A percentile compares a stretch with the other conserved stretches of the same genome.
These are phyloP conservation scores for Xiphophorus birchmanni DNA, from an alignment of 2,797 vertebrate species.

Conservation along the genomic window DNA sequence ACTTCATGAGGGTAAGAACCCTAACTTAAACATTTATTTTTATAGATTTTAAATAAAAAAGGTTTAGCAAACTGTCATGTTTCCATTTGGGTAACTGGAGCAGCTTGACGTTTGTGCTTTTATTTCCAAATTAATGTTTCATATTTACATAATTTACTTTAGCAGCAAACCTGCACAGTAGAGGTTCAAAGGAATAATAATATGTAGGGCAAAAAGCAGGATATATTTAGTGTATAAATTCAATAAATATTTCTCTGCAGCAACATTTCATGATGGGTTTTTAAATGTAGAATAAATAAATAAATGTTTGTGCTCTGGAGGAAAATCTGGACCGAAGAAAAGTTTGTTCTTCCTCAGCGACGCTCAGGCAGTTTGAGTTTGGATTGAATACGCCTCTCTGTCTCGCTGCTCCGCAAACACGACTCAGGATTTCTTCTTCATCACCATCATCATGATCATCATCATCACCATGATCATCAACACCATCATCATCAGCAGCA, in stretches of 20 bases:
- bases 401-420: conserved; percentile 38
- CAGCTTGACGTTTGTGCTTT: conserved; percentile 16
- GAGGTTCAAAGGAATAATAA: background rate
- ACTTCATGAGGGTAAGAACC: background rate
- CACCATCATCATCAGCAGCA: too few relatives aligned
- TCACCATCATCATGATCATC: too few relatives aligned
- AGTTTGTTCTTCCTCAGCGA: conserved; percentile 29
- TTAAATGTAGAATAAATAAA: conserved; percentile 32
- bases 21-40: background rate
- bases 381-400: conserved; percentile 21
- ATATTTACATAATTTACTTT: conserved; percentile 42
- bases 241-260: background rate
- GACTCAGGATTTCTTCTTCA: background rate
- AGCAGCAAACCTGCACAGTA: background rate
- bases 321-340: conserved; percentile 41
- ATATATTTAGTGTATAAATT: conserved; percentile 39
- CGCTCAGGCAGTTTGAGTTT: conserved; percentile 59
- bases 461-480: too few relatives aligned
- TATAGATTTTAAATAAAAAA: background rate
- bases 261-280: background rate
- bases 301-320: conserved; percentile 54
- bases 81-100: background rate
- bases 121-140: background rate
- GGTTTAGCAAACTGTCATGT: background rate
- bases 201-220: conserved; percentile 9